Percentiles rank a stretch among this genome's conserved stretches.
Conservation (phyloP, 64 coral and sea anemone species). For the Actinia tenebrosa region DNA sequence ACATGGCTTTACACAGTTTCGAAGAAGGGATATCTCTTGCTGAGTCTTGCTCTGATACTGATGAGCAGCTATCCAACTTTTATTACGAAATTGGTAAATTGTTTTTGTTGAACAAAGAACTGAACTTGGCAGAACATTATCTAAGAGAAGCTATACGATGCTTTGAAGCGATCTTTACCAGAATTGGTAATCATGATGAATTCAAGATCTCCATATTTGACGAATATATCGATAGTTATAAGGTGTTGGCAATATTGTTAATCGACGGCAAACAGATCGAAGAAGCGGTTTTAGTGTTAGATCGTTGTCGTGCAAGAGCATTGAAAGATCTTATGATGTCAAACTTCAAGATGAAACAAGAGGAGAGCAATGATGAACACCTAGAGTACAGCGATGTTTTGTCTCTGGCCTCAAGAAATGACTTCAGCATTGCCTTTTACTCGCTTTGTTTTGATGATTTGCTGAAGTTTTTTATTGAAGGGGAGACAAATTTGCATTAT, state of each 20-base stretch:
- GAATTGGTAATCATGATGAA: background rate
- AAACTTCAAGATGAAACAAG: no score
- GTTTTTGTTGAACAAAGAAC: background rate
- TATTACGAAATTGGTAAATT: background rate
- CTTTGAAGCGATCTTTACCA: background rate
- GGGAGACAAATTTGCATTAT: no score
- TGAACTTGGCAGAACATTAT: background rate
- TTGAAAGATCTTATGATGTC: constrained; percentile 11
- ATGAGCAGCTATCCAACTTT: background rate
- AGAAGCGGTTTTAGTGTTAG: constrained; percentile 28
- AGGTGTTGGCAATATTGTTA: background rate
- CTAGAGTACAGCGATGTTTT: no score
- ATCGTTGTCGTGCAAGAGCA: constrained; percentile 38
- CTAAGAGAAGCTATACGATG: background rate
- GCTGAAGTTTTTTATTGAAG: no score
- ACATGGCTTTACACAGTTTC: background rate
- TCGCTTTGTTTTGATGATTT: no score
- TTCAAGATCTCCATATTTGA: constrained; percentile 6
- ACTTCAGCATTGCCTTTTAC: no score
- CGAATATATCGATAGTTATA: background rate
- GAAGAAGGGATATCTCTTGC: background rate
- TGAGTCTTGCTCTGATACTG: background rate
- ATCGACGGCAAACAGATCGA: no score
- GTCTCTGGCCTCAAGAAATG: no score
- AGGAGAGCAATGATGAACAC: no score